Evolutionary conservation across 2,113 vertebrate genomes (phyloP).

Genomic region (Ornithorhynchus anatinus): DNA sequence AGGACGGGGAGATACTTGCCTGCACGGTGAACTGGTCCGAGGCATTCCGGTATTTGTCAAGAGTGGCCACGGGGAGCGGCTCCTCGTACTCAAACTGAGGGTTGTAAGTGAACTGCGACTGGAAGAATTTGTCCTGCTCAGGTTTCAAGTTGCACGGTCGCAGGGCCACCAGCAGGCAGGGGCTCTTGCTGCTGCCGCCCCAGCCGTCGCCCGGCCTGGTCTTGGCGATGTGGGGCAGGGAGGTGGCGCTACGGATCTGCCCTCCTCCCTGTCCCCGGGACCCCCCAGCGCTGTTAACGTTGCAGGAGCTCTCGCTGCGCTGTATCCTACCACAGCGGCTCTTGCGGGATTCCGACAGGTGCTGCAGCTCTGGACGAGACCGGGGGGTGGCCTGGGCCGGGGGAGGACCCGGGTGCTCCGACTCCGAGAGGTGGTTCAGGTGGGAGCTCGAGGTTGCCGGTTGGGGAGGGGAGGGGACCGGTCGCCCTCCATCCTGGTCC

Average conservation of each 20-base stretch:
- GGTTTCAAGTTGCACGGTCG: slow-evolving; percentile 86
- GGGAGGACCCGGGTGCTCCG: not conserved
- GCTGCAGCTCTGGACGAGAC: slow-evolving; percentile 13
- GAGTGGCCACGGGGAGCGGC: slow-evolving; percentile 77
- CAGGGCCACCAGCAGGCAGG: slow-evolving; percentile 89
- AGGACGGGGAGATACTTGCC: slow-evolving; percentile 76
- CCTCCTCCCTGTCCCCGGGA: slow-evolving; percentile 30
- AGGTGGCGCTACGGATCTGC: slow-evolving; percentile 78
- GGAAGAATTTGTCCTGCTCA: slow-evolving; percentile 86
- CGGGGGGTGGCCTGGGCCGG: not conserved
- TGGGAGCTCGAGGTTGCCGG: slow-evolving; percentile 32
- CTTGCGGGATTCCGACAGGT: slow-evolving; percentile 56
- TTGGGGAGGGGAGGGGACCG: slow-evolving; percentile 34
- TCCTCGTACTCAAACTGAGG: slow-evolving; percentile 92
- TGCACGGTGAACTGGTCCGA: slow-evolving; percentile 90
- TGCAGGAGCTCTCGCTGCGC: slow-evolving; percentile 77
- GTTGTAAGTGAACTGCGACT: slow-evolving; percentile 84
- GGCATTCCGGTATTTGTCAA: slow-evolving; percentile 88
- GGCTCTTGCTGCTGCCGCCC: slow-evolving; percentile 62
- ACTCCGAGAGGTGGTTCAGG: not conserved
- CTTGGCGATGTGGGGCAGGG: slow-evolving; percentile 86
- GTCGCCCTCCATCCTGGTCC: slow-evolving; percentile 61
- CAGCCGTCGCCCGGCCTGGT: slow-evolving; percentile 4
- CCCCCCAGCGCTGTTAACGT: slow-evolving; percentile 64
- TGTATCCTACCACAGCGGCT: slow-evolving; percentile 73